Base-by-base conservation (phyloP, 2,113 vertebrate species). In the Gadus macrocephalus region DNA sequence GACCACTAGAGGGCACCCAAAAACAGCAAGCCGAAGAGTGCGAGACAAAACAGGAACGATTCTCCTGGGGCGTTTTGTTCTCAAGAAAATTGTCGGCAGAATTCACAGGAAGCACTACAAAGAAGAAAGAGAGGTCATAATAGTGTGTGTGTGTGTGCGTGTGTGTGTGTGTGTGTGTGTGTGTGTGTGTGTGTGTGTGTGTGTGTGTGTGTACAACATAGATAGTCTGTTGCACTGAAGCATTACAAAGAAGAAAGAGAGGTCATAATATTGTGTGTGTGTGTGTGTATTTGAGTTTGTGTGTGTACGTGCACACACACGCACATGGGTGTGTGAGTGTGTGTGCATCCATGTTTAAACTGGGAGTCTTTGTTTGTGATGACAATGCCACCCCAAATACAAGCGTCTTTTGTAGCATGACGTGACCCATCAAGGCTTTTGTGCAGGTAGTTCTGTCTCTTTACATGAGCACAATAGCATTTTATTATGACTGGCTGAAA, bases 1-100 rank as follows among this genome's bases (percentile, higher is more conserved):
- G 0, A 3, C 83, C 89, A 80, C 88, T 84, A 88, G 89, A 89
- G 89, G 86, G 81, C 66, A 67, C 74, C 85, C 80, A 60, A 64
- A 67, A 69, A 85, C 85, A 86, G 76, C 62, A 66, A 76, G 67
- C 71, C 27, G 53, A 20, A 5, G 66, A 20, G 8, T 53, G 7
- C 42, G 2, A 31, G 25, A 59, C 64, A 75, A 70, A 64, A 35
- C 61, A 28, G 55, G 2, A 16, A 25, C 49, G 65, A 2, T 12
- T 56, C 68, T 73, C 53, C 6, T 15, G 67, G 16, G 69, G 38
- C 59, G 53, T 75, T 81, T 76, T 79, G 78, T 72, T 86, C 80
- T 81, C 53, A 69, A 72, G 61, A 71, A 79, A 79, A 72, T 49
- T 65, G 82, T 88, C 84, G 85, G 86, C 85, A 85, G 55, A 85